Percentiles rank a stretch among this genome's conserved stretches.
Conservation (phyloP, 1,140 invertebrate species). For the Zeugodacus cucurbitae region DNA sequence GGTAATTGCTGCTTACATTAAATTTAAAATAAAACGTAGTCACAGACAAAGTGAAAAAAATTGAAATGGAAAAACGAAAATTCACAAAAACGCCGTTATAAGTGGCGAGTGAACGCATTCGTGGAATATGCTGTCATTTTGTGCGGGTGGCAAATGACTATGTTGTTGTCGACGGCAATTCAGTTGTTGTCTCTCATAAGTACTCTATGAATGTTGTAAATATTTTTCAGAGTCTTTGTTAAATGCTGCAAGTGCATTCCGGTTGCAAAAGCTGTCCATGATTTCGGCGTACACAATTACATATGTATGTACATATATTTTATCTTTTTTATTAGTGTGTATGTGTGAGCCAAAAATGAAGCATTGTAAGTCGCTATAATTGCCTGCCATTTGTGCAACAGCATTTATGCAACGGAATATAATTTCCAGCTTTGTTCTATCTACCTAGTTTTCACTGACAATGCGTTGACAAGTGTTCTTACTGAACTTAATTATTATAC, state of each 20-base stretch:
- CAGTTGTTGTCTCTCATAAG: background rate
- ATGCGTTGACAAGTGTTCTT: constrained; percentile 20
- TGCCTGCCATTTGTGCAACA: constrained; percentile 17
- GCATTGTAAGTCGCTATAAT: constrained; percentile 13
- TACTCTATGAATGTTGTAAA: background rate
- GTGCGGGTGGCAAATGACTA: background rate
- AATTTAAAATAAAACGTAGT: background rate
- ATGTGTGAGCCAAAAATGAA: background rate
- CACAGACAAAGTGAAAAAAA: background rate
- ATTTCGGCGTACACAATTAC: background rate
- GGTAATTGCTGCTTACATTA: constrained; percentile 10
- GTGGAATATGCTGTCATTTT: background rate
- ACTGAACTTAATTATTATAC: background rate
- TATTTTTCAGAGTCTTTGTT: background rate
- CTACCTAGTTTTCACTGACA: constrained; percentile 17
- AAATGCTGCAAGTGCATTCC: constrained; percentile 11
- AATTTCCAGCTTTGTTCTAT: constrained; percentile 34
- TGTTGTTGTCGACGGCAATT: background rate
- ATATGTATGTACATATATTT: too few species aligned
- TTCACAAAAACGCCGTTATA: background rate
- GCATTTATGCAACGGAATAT: background rate
- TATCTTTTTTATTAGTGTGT: background rate
- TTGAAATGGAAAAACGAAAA: background rate
- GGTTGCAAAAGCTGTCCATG: background rate
- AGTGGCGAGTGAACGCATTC: constrained; percentile 16